Conservation (phyloP, 2,113 vertebrate genomes). For the Enhydra lutris region DNA sequence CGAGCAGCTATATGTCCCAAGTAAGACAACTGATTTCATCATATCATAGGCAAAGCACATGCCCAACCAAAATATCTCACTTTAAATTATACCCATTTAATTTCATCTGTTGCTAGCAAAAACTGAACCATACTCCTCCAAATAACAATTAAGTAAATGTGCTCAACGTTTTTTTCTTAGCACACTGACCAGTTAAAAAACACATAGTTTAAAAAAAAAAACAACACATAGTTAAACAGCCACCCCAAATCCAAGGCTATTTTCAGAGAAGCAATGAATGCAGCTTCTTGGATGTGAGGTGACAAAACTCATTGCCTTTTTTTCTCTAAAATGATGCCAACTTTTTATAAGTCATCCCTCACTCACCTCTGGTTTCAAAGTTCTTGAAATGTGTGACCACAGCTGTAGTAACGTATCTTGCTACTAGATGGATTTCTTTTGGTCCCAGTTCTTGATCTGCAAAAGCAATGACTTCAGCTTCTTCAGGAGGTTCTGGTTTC, state of each 20-base stretch:
- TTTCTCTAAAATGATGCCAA: background rate
- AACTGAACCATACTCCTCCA: background rate
- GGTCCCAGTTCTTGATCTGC: conserved; percentile 4
- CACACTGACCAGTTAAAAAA: background rate
- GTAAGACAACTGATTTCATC: background rate
- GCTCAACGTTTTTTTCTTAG: background rate
- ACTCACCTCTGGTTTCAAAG: conserved; percentile 41
- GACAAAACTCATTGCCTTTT: background rate
- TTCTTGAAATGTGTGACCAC: conserved; percentile 43
- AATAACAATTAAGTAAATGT: background rate
- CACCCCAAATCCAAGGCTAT: background rate
- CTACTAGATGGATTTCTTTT: conserved; percentile 32
- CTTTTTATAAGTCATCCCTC: background rate
- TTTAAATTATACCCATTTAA: conserved; percentile 30
- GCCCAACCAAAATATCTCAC: background rate
- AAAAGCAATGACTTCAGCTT: conserved; percentile 8
- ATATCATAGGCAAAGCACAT: background rate
- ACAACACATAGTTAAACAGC: background rate
- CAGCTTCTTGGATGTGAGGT: background rate
- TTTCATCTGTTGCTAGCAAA: background rate
- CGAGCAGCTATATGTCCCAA: background rate
- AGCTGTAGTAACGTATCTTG: conserved; percentile 19
- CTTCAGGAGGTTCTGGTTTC: background rate
- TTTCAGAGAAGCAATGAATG: conserved; percentile 22
- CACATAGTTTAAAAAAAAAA: conserved; percentile 27